Evolutionary conservation across 2,113 vertebrate genomes (phyloP).

Genomic region (Lanius collurio): DNA sequence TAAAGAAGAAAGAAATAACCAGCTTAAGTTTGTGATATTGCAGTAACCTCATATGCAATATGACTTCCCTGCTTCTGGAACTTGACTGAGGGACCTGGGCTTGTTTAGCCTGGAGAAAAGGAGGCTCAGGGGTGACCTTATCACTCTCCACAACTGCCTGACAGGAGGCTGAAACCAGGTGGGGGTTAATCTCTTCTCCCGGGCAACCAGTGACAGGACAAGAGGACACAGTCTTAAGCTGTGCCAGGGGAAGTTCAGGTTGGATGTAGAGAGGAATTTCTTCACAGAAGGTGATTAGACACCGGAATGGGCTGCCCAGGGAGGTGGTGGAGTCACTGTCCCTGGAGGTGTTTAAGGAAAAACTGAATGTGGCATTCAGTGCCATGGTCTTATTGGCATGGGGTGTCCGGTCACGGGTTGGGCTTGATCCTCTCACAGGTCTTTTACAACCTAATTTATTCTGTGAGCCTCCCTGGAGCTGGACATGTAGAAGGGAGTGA

Average conservation of each 20-base stretch:
- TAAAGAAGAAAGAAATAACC: constrained; percentile 9
- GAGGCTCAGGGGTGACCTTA: not conserved
- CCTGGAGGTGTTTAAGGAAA: not conserved
- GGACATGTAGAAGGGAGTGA: rapidly evolving
- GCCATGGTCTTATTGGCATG: not conserved
- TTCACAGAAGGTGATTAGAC: not conserved
- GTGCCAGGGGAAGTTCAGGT: not conserved
- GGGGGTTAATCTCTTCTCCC: not conserved
- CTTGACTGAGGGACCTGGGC: not conserved
- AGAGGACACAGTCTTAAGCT: not conserved
- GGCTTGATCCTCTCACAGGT: not conserved
- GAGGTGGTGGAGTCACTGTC: not conserved
- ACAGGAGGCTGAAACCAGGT: not conserved
- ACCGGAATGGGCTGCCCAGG: not conserved
- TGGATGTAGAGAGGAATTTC: not conserved
- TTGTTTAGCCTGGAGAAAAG: not conserved
- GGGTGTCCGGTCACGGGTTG: not conserved
- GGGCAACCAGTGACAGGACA: not conserved
- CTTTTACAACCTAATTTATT: not conserved
- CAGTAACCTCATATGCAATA: not conserved
- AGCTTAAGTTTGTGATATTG: constrained; percentile 9
- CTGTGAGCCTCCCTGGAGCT: not conserved
- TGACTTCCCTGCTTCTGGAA: not conserved
- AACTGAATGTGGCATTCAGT: not conserved
- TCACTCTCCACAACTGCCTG: not conserved